phyloP scores from a whole-genome alignment of 2,797 vertebrate species.

The Bovichtus variegatus region DNA sequence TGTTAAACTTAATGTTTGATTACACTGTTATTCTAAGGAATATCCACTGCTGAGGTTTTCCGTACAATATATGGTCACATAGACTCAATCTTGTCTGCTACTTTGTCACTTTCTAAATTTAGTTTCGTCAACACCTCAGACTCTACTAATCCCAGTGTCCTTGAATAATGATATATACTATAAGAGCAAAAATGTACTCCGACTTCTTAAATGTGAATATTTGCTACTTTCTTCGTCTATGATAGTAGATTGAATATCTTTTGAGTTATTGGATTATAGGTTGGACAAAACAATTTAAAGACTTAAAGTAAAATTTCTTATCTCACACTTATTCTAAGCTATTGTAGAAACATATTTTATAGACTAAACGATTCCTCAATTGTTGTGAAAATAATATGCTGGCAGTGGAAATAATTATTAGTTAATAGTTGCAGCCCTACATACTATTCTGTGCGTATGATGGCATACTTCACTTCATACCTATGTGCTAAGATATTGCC shows the following conservation, averaged over 20 bases:
- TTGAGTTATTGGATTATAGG: too few species aligned
- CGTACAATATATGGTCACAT: not conserved
- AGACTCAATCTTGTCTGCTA: not conserved
- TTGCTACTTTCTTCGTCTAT: not conserved
- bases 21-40: not conserved
- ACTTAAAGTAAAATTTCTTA: too few species aligned
- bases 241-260: not conserved
- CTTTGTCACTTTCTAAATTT: not conserved
- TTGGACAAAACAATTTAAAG: too few species aligned
- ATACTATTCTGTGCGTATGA: not conserved
- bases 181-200: not conserved
- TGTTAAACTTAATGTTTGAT: not conserved
- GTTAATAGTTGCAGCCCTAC: not conserved
- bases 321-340: too few species aligned
- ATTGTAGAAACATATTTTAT: too few species aligned
- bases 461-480: not conserved
- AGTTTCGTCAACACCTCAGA: conserved; percentile 49
- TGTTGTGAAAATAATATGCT: not conserved
- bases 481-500: too few species aligned
- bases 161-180: too few species aligned
- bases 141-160: not conserved
- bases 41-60: not conserved
- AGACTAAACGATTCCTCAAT: not conserved
- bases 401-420: not conserved
- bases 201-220: not conserved